Conservation (phyloP, 2,113 vertebrate genomes). For the Empidonax traillii region DNA sequence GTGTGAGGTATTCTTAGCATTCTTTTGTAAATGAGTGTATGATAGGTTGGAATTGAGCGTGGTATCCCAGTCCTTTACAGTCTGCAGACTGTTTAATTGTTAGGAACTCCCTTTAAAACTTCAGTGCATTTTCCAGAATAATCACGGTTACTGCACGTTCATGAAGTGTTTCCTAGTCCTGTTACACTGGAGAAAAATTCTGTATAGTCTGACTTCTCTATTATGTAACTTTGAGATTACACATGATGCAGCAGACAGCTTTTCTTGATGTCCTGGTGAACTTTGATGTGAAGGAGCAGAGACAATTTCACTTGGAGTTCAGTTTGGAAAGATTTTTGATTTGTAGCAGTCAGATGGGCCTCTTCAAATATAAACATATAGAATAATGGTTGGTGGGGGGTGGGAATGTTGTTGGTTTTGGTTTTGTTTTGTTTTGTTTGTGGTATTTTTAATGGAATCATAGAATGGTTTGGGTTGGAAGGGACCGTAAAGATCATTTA, state of each 20-base stretch:
- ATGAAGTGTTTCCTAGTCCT: not conserved
- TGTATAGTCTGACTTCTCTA: not conserved
- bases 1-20: not conserved
- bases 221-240: not conserved
- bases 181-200: not conserved
- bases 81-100: not conserved
- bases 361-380: not conserved
- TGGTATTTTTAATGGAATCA: not conserved
- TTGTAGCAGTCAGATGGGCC: not conserved
- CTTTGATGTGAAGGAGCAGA: not conserved
- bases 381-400: not conserved
- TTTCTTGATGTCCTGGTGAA: not conserved
- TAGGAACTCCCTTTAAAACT: not conserved
- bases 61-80: not conserved
- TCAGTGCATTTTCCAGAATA: not conserved
- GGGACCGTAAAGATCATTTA: not conserved
- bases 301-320: not conserved
- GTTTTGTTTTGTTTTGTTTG: not conserved
- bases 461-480: not conserved
- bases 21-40: not conserved
- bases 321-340: not conserved
- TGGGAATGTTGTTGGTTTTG: not conserved
- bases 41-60: not conserved
- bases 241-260: not conserved
- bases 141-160: accelerated